Evolutionary conservation across 2,888 invertebrate genomes (phyloP).

Genomic region (Tinea trinotella): DNA sequence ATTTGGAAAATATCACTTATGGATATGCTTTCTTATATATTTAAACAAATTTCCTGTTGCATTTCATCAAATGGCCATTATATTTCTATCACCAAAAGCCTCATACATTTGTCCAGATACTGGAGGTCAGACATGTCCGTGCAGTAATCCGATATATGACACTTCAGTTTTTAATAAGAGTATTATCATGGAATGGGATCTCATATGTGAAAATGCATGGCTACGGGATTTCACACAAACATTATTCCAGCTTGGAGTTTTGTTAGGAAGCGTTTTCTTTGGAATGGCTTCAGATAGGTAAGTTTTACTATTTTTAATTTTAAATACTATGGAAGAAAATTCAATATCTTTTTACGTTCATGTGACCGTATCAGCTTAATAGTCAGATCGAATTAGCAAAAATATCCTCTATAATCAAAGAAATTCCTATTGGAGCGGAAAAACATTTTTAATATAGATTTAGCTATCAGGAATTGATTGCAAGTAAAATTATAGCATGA

Average conservation of each 20-base stretch:
- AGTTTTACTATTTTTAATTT: conserved; percentile 43
- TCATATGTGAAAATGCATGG: conserved; percentile 78
- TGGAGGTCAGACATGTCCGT: conserved; percentile 61
- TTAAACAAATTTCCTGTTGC: conserved; percentile 61
- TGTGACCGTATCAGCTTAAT: too few relatives aligned
- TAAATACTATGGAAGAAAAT: too few relatives aligned
- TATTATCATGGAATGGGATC: conserved; percentile 81
- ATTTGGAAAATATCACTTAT: conserved; percentile 66
- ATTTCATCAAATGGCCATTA: conserved; percentile 65
- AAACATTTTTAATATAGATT: too few relatives aligned
- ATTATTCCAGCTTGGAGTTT: conserved; percentile 81
- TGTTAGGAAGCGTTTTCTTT: conserved; percentile 80
- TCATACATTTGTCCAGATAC: conserved; percentile 38
- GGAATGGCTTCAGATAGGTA: conserved; percentile 84
- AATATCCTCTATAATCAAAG: too few relatives aligned
- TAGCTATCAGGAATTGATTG: too few relatives aligned
- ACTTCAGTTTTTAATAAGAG: conserved; percentile 77
- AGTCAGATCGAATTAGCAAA: too few relatives aligned
- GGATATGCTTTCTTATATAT: conserved; percentile 49
- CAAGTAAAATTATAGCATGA: too few relatives aligned
- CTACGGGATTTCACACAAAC: conserved; percentile 80
- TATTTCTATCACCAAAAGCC: conserved; percentile 60
- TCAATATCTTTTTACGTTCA: too few relatives aligned
- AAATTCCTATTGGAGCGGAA: too few relatives aligned
- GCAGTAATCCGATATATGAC: conserved; percentile 73